Evolutionary conservation across 2,888 invertebrate species (phyloP), one percentile per base, ranked within the genome.

Genomic region (Polydrusus tereticollis): DNA sequence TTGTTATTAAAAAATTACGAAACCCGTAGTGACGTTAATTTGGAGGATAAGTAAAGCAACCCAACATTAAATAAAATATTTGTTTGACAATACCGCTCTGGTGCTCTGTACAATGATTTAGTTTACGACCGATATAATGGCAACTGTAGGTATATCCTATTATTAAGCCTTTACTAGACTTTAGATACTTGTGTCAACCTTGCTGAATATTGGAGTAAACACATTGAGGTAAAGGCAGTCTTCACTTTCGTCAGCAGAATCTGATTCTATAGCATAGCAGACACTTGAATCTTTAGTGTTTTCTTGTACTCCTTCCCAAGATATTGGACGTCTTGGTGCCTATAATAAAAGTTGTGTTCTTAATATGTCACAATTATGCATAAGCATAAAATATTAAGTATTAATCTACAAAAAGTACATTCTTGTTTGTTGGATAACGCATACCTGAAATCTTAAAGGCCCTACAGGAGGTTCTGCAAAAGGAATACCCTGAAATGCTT

Each of bases 401-500:
- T 1, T 4, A 38, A 4, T 38, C 1, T n/a, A 4, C n/a, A n/a
- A n/a, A n/a, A 0, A 59, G 41, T 26, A 66, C 8, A 45, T 3
- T 18, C 41, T 33, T 33, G 6, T 1, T 1, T 33, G 10, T 10
- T 10, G 1, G 7, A 10, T 33, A n/a, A 12, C 4, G n/a, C n/a
- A 62, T 73, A 78, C 78, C 72, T 76, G 76, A 72, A 78, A 78
- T 33, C 78, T 69, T 38, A 78, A 50, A 7, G 55, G 36, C 14
- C 77, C 77, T 16, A 76, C 1, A 2, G 78, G 78, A 23, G 78
- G 72, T 69, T 70, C 73, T 1, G 78, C 78, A 57, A 71, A 77
- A 0, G 78, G 78, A 21, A 77, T 73, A 33, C 78, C 75, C 69
- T 78, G 78, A 23, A 76, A 78, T n/a, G 78, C 75, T 41, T 75